Base-by-base conservation (phyloP, 1,140 invertebrate species). In the Portunus trituberculatus region DNA sequence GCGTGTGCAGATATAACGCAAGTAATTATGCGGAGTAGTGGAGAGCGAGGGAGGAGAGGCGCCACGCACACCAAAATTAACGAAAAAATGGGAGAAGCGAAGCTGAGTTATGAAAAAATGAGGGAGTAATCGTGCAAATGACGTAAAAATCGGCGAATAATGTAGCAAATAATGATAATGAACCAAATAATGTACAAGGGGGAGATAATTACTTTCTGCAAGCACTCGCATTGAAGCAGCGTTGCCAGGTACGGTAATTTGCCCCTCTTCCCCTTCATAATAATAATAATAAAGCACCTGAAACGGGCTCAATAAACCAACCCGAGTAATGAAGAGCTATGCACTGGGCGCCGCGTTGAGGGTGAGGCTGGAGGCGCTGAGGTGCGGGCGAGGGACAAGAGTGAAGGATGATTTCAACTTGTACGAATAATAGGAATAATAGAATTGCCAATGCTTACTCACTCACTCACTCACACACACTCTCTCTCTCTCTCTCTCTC, bases 131-230 rank as follows among this genome's bases (percentile, higher is more conserved):
- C 52, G 87, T 32, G 93, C 59, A 89, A 94, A 91, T 94, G 93
- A 91, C 87, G 93, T 94, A 94, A 94, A 94, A 94, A 94, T 82
- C 20, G 82, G 48, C 59, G 52, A 94, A 94, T 94, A 91, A 94
- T 94, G 93, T 82, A 39, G 87, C 48, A 46, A 94, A 94, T 91
- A 94, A 94, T 91, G 93, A 94, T 94, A 94, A 94, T 94, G 93
- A 91, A 91, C 87, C n/a, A 67, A 94, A 82, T 90, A 90, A 90
- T 76, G 87, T 16, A 83, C 20, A 59, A 25, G 88, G 88, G 93
- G 87, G 25, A 90, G 93, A 91, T 89, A 94, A 94, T 94, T 94
- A 94, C 86, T 94, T 89, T 91, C 93, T 91, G 93, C 93, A 94
- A 94, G 93, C 93, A 94, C 93, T 89, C 20, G 32, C 76, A 46